Base-by-base conservation (phyloP, 2,888 invertebrate species). In the Calameuta idolon region DNA sequence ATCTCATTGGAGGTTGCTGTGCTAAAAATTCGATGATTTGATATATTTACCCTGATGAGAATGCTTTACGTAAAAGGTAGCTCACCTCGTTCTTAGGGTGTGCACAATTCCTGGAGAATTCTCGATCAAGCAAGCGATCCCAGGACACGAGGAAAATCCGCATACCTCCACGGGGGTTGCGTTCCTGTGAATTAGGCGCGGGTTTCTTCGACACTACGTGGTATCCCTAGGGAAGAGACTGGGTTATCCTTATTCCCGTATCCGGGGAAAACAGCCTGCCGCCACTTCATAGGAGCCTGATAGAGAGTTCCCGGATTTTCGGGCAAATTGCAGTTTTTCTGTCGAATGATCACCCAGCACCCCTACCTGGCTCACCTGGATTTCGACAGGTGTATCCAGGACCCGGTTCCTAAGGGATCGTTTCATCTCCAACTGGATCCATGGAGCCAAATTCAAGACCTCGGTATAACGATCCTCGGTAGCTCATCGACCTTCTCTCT, bases 281-380 rank as follows among this genome's bases (percentile, higher is more conserved):
- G 69, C 78, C 35, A 40, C 69, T 77, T 87, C 80, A 86, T 90
- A 85, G 34, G 83, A 77, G 82, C 90, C 89, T 87, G 88, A 76
- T 90, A 88, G 83, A 78, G 76, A 80, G 86, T 86, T 87, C 88
- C 89, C 89, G 86, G 88, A 88, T 87, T 90, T 89, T 89, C 89
- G 89, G 89, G 87, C 85, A 87, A 89, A 89, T 88, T 85, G 81
- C 85, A 87, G 85, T 88, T 89, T 90, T 90, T 89, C 85, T 88
- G 80, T 78, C 83, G 9, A 23, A 55, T 9, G 55, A 55, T 23
- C 23, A 55, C 23, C 55, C 55, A 23, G 55, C 55, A 55, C 55
- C 55, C 55, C 55, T 55, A 55, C 55, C 55, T 73, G 76, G 69
- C 77, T 80, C 76, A 81, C 82, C 76, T 78, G 81, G 40, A 77